Evolutionary conservation across 2,888 invertebrate species (phyloP).

Genomic region (Sericinus montela): DNA sequence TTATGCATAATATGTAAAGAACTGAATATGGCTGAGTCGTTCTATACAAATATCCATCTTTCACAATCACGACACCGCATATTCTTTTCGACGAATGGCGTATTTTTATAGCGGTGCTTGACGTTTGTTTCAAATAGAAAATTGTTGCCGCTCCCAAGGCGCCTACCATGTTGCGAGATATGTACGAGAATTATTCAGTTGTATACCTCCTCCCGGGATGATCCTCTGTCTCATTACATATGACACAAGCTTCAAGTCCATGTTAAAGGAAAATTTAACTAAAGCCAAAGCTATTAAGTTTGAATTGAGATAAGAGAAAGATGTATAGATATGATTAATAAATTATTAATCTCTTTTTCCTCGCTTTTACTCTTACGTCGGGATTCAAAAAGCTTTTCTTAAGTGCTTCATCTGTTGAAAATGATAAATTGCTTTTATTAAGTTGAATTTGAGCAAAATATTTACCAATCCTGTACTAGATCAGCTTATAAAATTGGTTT

Average conservation of each 20-base stretch:
- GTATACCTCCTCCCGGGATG: slow-evolving; percentile 55
- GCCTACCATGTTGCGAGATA: slow-evolving; percentile 57
- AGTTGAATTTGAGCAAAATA: too few relatives aligned
- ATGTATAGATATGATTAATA: slow-evolving; percentile 35
- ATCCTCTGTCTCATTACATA: slow-evolving; percentile 36
- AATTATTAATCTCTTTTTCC: slow-evolving; percentile 44
- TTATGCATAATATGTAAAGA: too few relatives aligned
- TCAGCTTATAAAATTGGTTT: too few relatives aligned
- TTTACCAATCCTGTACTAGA: too few relatives aligned
- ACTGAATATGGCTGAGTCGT: background rate
- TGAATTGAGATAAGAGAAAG: slow-evolving; percentile 8
- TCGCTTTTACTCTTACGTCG: slow-evolving; percentile 63
- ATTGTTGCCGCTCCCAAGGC: slow-evolving; percentile 61
- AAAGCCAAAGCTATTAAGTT: slow-evolving; percentile 17
- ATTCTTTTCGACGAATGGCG: slow-evolving; percentile 49
- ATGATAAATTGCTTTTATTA: slow-evolving; percentile 57
- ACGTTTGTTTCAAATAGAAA: slow-evolving; percentile 58
- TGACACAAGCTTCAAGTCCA: slow-evolving; percentile 33
- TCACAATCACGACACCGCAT: slow-evolving; percentile 34
- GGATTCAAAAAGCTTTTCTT: slow-evolving; percentile 64
- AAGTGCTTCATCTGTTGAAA: slow-evolving; percentile 55
- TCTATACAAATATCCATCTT: slow-evolving; percentile 28
- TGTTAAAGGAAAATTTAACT: slow-evolving; percentile 14
- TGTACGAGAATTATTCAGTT: slow-evolving; percentile 67
- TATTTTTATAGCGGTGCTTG: slow-evolving; percentile 50